Base-by-base conservation (phyloP, 2,888 invertebrate genomes). In the Zelleria hepariella region DNA sequence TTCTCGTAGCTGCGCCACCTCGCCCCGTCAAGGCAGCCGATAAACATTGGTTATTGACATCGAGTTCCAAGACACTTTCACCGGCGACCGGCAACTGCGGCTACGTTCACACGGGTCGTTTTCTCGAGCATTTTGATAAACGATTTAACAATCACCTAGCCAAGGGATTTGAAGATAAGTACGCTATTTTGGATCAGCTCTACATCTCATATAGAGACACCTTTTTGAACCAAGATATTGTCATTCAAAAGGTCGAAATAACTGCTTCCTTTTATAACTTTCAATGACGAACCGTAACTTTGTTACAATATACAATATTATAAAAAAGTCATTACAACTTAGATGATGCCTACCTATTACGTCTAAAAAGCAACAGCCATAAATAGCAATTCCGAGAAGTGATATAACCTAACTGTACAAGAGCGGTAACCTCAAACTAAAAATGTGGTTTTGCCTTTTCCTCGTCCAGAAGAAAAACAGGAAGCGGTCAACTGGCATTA, bases 1-100 rank as follows among this genome's bases (percentile, higher is more conserved):
- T 42, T 42, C 32, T 10, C 32, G 32, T 15, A 7, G 10, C 32
- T 10, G 32, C 49, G 6, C 51, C 21, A 10, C 21, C 10, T 21
- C 23, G 23, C 23, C 23, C 6, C 51, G 23, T 42, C 15, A 23
- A 23, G 51, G 20, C 51, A 51, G 20, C 5, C 51, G 20, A 20
- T 10, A 51, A 23, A 51, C 54, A n/a, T 54, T 54, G 54, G 54
- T 54, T 54, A 56, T 56, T 56, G 56, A 56, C 56, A 32, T 32
- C 32, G 10, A 54, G 56, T 56, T 10, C 42, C 15, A 20, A 56
- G 56, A 32, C 15, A 56, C 56, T 56, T 56, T 56, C 56, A 56
- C 56, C 56, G 21, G 56, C n/a, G 21, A 23, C 56, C 18, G 21
- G 18, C 21, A 8, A 56, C 15, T 5, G 5, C 32, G 7, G 20